Evolutionary conservation across 2,888 invertebrate species (phyloP), one percentile per base, ranked within the genome.

Genomic region (Philonicus albiceps): DNA sequence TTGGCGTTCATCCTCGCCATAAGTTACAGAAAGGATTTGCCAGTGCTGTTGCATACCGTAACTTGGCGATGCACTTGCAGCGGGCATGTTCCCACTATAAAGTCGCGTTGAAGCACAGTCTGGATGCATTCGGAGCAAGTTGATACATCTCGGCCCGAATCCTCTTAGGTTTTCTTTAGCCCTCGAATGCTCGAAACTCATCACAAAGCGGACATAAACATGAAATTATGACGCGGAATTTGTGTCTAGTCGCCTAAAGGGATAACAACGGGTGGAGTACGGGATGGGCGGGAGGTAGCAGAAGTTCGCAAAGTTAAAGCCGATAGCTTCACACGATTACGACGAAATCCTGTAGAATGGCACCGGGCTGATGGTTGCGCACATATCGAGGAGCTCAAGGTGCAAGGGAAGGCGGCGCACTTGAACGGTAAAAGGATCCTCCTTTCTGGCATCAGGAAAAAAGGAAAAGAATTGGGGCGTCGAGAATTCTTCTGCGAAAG

Each of bases 351-450:
- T 37, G 19, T 3, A 64, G 37, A 43, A 55, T 73, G 84, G 30
- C 27, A 31, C 27, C 84, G 27, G 73, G 27, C 37, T 73, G 72
- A 84, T 84, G 27, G 7, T 30, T 27, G n/a, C 49, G 49, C 19
- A 73, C 43, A 73, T 73, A 84, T 84, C 64, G 34, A 64, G 34
- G 72, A 31, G 19, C 22, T 55, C 22, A 40, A 83, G 83, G 83
- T 83, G 64, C 34, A 43, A n/a, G 27, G 40, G 19, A 43, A 27
- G 27, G 40, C 34, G 43, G 43, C 16, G 7, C 40, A 73, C 84
- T 84, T 40, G 73, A 84, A 73, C 84, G 55, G 40, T 37, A 43
- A 73, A 84, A 40, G 84, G 37, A 84, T 73, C 73, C n/a, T 73
- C 27, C 27, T 72, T 64, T 22, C 64, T 64, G 64, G 64, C 11